These are phyloP conservation scores for Sesamia nonagrioides DNA, from an alignment of 1,140 invertebrate genomes.

Conservation along the genomic window DNA sequence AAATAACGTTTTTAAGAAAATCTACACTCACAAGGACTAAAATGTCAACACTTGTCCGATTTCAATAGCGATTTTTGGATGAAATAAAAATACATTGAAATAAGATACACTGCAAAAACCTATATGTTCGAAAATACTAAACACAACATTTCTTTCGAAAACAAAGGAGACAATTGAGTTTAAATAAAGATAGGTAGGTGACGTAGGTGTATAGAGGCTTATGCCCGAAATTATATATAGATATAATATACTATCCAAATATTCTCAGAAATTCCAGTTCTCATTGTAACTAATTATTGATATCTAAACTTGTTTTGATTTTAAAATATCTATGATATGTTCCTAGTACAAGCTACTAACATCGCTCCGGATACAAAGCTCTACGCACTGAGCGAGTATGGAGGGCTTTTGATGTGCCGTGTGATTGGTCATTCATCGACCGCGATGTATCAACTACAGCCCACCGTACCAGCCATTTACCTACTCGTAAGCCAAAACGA, in stretches of 20 bases:
- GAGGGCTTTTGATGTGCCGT: neutral
- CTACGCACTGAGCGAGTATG: conserved; percentile 2
- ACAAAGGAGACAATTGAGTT: too few species aligned
- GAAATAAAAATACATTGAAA: too few species aligned
- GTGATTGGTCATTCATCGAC: conserved; percentile 29
- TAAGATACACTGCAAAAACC: too few species aligned
- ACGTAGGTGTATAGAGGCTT: too few species aligned
- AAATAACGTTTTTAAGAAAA: too few species aligned
- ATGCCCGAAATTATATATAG: too few species aligned
- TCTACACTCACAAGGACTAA: too few species aligned
- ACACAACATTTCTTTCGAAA: too few species aligned
- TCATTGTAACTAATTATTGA: neutral
- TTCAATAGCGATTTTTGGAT: too few species aligned
- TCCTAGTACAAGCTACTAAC: neutral
- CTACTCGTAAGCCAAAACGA: neutral
- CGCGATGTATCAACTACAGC: conserved; percentile 22
- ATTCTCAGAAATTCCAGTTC: neutral
- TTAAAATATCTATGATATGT: neutral
- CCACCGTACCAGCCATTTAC: conserved; percentile 9
- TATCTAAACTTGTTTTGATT: neutral
- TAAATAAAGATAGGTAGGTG: too few species aligned
- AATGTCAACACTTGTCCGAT: too few species aligned
- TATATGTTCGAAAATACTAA: too few species aligned
- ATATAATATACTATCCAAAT: neutral
- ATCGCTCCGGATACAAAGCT: neutral